Percentiles rank a stretch among this genome's conserved stretches.
These are phyloP conservation scores for Phylloscopus trochiloides DNA, from an alignment of 2,113 vertebrate genomes.

Conservation along the genomic window DNA sequence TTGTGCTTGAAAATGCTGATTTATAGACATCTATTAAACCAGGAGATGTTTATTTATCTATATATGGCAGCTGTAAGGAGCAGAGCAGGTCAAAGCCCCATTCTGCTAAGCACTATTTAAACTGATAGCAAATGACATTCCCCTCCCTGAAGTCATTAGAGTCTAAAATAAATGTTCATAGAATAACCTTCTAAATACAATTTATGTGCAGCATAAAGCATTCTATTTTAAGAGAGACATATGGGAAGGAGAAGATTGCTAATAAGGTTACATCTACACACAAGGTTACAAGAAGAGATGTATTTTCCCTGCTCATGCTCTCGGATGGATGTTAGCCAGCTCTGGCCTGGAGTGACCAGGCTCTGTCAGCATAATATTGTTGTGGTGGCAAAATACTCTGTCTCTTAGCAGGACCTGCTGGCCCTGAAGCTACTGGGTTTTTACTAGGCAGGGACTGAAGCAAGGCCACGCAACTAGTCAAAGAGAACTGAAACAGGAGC, in stretches of 20 bases:
- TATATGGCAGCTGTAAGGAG: not conserved
- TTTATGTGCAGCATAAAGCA: conserved; percentile 7
- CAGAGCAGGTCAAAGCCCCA: not conserved
- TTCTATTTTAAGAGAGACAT: conserved; percentile 42
- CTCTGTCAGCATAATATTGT: not conserved
- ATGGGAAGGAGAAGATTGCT: not conserved
- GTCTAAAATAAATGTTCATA: conserved; percentile 37
- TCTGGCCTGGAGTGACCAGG: not conserved
- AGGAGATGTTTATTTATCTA: not conserved
- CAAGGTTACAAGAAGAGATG: not conserved
- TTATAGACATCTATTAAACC: not conserved
- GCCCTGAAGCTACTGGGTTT: not conserved
- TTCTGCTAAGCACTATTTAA: conserved; percentile 14
- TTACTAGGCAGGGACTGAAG: not conserved
- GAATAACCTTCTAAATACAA: conserved; percentile 42
- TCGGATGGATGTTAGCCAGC: not conserved
- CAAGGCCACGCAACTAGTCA: accelerated
- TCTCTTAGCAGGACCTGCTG: not conserved
- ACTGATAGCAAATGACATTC: conserved; percentile 5
- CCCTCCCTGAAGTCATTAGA: not conserved
- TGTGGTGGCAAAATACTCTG: not conserved
- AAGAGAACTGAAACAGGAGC: accelerated
- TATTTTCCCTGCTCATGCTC: not conserved
- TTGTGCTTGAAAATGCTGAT: not conserved
- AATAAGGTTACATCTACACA: not conserved